Evolutionary conservation across 2,888 invertebrate species (phyloP).

Genomic region (Spatulosminthurus flaviceps): DNA sequence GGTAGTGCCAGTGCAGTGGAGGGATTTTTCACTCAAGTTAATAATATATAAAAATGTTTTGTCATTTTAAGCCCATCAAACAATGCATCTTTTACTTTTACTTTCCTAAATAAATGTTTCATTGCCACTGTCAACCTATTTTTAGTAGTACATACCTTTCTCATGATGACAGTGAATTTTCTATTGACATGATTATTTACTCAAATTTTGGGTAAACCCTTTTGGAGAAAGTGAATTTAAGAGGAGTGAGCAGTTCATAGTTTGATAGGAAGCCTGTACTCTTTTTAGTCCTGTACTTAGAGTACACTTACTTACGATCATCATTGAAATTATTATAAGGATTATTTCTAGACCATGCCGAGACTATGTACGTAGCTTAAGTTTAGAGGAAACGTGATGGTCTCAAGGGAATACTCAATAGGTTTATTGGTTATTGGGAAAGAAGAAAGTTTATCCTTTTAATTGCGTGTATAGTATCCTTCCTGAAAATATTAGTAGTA

Average conservation of each 20-base stretch:
- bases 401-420: conserved; percentile 1
- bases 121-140: conserved; percentile 9
- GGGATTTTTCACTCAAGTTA: background rate
- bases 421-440: conserved; percentile 10
- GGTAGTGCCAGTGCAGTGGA: background rate
- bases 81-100: background rate
- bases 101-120: conserved; percentile 12
- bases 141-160: background rate
- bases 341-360: too few species aligned
- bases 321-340: too few species aligned
- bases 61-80: background rate
- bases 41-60: background rate
- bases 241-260: too few species aligned
- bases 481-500: background rate
- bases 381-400: background rate
- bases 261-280: too few species aligned
- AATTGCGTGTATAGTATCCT: conserved; percentile 11
- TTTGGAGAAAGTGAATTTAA: background rate
- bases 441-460: background rate
- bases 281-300: too few species aligned
- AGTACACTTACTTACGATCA: too few species aligned
- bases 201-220: background rate
- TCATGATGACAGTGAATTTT: conserved; percentile 9
- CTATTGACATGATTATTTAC: background rate
- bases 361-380: too few species aligned